Evolutionary conservation across 2,888 invertebrate species (phyloP).

Genomic region (Choristoneura rosaceana): DNA sequence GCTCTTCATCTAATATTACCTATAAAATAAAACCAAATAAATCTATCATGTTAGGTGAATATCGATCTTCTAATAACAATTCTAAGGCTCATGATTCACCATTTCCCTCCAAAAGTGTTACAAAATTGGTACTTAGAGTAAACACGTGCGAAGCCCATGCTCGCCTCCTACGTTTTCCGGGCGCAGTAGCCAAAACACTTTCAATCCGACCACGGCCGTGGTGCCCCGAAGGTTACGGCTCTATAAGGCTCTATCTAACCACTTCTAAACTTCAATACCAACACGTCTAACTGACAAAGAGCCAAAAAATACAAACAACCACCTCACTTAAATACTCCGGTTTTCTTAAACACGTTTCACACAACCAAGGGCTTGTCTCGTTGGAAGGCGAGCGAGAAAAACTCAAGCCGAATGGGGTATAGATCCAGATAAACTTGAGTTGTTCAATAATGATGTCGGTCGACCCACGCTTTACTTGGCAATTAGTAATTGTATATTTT

Average conservation of each 20-base stretch:
- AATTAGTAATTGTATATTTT: constrained; percentile 38
- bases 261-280: not conserved
- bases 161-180: constrained; percentile 49
- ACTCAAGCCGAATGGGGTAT: constrained; percentile 11
- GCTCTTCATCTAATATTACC: no score
- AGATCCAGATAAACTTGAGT: constrained; percentile 20
- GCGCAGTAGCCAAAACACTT: constrained; percentile 52
- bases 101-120: constrained; percentile 24
- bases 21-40: no score
- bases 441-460: constrained; percentile 29
- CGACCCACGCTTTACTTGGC: constrained; percentile 35
- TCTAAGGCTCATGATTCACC: constrained; percentile 22
- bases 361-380: not conserved
- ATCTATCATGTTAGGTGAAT: not conserved
- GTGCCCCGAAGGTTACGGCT: constrained; percentile 40
- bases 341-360: constrained; percentile 1
- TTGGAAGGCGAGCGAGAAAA: not conserved
- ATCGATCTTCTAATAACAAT: constrained; percentile 11
- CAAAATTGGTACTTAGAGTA: constrained; percentile 27
- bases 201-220: constrained; percentile 52
- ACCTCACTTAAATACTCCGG: not conserved
- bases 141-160: constrained; percentile 20
- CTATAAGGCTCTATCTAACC: constrained; percentile 5
- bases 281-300: not conserved
- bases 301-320: not conserved